Conservation (phyloP, 2,888 invertebrate genomes). For the Athalia rosae region DNA sequence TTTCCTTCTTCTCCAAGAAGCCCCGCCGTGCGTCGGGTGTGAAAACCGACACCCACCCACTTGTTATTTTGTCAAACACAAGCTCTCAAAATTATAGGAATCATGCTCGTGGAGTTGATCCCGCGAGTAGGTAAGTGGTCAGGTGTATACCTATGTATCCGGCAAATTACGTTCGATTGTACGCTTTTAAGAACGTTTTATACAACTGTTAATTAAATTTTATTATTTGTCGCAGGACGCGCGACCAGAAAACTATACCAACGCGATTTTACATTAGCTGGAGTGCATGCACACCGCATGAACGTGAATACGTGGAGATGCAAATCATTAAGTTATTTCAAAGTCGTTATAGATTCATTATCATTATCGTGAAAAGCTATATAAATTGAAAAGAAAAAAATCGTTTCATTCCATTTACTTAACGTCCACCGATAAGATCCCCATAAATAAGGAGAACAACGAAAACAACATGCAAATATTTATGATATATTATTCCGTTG, state of each 20-base stretch:
- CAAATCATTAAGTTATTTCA: neutral
- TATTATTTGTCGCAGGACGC: conserved; percentile 49
- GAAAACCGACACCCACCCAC: conserved; percentile 73
- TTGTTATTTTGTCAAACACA: conserved; percentile 72
- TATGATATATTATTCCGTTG: too few species aligned
- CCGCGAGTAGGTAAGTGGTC: neutral
- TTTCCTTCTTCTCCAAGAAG: conserved; percentile 67
- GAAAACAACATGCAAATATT: too few species aligned
- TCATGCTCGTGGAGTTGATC: conserved; percentile 54
- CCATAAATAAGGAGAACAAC: too few species aligned
- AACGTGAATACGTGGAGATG: neutral
- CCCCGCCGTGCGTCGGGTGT: conserved; percentile 71
- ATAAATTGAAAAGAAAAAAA: too few species aligned
- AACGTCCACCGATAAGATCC: too few species aligned
- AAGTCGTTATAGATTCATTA: too few species aligned
- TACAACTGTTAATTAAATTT: conserved; percentile 61
- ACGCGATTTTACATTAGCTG: neutral
- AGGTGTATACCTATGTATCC: neutral
- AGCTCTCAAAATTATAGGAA: conserved; percentile 67
- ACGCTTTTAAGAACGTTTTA: conserved; percentile 55
- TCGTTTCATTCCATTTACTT: too few species aligned
- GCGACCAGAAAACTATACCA: conserved; percentile 13
- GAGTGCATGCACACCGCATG: neutral
- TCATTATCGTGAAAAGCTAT: too few species aligned
- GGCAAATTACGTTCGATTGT: conserved; percentile 61